phyloP scores from a whole-genome alignment of 2,797 vertebrate species.

The Sparus aurata region DNA sequence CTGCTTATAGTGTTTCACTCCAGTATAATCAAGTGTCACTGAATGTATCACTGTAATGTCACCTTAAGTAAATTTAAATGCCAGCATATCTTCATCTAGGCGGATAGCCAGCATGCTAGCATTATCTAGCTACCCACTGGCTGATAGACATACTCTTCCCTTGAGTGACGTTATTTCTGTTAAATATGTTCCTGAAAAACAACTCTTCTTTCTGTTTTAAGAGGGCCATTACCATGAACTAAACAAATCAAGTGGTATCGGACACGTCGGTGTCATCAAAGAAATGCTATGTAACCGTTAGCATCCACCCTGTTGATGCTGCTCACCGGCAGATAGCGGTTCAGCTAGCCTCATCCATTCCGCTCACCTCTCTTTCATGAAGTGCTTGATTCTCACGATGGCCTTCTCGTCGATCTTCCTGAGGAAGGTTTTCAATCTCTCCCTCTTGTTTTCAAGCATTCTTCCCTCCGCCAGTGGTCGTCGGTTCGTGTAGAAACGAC shows the following conservation, averaged over 20 bases:
- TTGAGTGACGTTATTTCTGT: not conserved
- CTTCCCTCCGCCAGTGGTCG: constrained; percentile 74
- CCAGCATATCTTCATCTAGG: constrained; percentile 7
- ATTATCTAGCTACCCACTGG: not conserved
- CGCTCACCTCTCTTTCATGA: constrained; percentile 88
- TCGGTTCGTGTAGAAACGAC: constrained; percentile 68
- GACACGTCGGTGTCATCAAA: not conserved
- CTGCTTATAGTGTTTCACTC: not conserved
- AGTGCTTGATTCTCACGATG: constrained; percentile 86
- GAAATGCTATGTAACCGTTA: constrained; percentile 26
- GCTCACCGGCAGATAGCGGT: constrained; percentile 72
- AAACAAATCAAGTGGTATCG: fast-evolving
- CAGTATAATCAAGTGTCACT: not conserved
- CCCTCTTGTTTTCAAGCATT: constrained; percentile 89
- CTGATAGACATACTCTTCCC: fast-evolving
- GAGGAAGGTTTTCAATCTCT: constrained; percentile 87
- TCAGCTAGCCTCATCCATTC: constrained; percentile 43
- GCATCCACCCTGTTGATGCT: constrained; percentile 46
- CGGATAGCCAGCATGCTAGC: constrained; percentile 56
- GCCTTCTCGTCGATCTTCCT: constrained; percentile 89
- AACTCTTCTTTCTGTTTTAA: not conserved
- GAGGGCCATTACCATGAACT: fast-evolving
- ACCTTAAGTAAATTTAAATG: constrained; percentile 16
- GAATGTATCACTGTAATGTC: not conserved
- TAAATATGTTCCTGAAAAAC: fast-evolving